These are phyloP conservation scores for Etheostoma cragini DNA, from an alignment of 2,113 vertebrate species.

Conservation along the genomic window DNA sequence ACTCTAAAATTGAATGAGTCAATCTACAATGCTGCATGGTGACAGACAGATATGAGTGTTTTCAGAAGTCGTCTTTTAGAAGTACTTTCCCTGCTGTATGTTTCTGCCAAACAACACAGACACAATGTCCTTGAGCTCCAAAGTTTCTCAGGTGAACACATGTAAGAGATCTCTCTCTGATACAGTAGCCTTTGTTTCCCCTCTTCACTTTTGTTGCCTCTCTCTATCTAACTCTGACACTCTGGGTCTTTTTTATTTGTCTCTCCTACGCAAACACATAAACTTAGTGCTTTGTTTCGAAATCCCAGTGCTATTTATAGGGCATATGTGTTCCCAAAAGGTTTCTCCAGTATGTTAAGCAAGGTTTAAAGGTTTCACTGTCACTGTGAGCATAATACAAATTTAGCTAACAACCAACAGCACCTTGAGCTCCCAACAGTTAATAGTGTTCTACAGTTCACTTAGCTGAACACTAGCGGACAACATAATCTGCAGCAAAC, in stretches of 20 bases:
- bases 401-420: constrained; percentile 16
- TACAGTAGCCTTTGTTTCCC: constrained; percentile 58
- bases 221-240: constrained; percentile 21
- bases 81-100: constrained; percentile 21
- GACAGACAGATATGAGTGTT: constrained; percentile 55
- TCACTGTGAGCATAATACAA: constrained; percentile 1
- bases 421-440: constrained; percentile 7
- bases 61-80: constrained; percentile 56
- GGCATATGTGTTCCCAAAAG: constrained; percentile 43
- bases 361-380: constrained; percentile 26
- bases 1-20: constrained; percentile 59
- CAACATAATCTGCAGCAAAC: constrained; percentile 9
- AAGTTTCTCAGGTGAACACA: constrained; percentile 62
- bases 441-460: not conserved
- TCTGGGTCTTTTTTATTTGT: constrained; percentile 7
- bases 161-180: constrained; percentile 47
- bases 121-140: constrained; percentile 66
- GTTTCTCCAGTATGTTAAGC: constrained; percentile 27
- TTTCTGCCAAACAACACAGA: constrained; percentile 55
- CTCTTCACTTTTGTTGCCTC: constrained; percentile 24
- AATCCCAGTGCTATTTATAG: constrained; percentile 52
- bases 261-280: constrained; percentile 25
- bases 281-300: constrained; percentile 37
- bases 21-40: constrained; percentile 39
- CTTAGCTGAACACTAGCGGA: not conserved